Conservation (phyloP, 2,888 invertebrate species). For the Caenorhabditis uteleia region DNA sequence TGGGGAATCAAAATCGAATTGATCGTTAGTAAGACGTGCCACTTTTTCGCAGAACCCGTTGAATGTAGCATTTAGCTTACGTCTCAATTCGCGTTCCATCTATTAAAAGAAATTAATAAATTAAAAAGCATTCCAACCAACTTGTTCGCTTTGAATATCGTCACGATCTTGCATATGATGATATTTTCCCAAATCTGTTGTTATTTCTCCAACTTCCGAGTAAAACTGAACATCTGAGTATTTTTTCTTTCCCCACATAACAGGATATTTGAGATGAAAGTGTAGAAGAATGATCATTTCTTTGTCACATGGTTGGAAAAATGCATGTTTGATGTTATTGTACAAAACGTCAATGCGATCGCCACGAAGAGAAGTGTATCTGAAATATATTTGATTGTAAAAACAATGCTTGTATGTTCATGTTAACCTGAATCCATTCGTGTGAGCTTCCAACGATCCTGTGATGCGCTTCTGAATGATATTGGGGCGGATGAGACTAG, state of each 20-base stretch:
- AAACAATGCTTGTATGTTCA: neutral
- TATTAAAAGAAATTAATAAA: constrained; percentile 46
- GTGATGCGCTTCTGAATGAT: constrained; percentile 80
- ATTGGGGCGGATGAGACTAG: constrained; percentile 90
- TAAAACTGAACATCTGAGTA: constrained; percentile 85
- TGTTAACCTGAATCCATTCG: constrained; percentile 74
- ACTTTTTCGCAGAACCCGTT: constrained; percentile 94
- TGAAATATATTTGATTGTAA: constrained; percentile 67
- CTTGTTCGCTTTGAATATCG: constrained; percentile 95
- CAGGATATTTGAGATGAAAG: constrained; percentile 97
- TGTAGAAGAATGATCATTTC: constrained; percentile 99
- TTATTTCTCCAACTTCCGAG: constrained; percentile 99
- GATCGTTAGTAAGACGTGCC: constrained; percentile 91
- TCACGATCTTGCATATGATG: constrained; percentile 99
- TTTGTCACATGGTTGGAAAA: constrained; percentile 89
- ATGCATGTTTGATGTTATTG: constrained; percentile 98
- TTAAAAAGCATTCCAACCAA: constrained; percentile 35
- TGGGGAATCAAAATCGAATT: constrained; percentile 97
- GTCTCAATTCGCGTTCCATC: constrained; percentile 91
- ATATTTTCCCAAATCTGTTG: constrained; percentile 97
- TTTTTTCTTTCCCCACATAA: constrained; percentile 99
- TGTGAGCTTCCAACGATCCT: constrained; percentile 88
- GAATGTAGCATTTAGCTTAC: constrained; percentile 95
- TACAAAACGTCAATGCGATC: constrained; percentile 99
- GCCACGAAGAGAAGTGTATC: constrained; percentile 97